These are phyloP conservation scores for Furcifer pardalis DNA, from an alignment of 2,797 vertebrate species.

Conservation along the genomic window DNA sequence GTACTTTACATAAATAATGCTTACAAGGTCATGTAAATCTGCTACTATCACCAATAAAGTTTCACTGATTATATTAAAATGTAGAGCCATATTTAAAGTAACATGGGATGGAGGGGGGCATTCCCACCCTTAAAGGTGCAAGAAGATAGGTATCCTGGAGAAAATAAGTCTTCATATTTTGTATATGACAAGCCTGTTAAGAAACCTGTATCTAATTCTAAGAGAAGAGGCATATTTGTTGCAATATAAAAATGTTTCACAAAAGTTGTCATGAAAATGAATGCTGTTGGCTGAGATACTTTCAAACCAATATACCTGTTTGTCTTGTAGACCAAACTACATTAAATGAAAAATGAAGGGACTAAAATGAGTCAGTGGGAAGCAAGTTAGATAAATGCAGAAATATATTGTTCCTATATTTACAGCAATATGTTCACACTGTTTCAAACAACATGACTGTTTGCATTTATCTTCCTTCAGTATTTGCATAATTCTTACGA, in stretches of 20 bases:
- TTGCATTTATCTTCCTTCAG: neutral
- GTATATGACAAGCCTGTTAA: neutral
- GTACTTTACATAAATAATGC: conserved; percentile 53
- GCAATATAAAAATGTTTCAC: conserved; percentile 5
- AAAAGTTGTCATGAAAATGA: neutral
- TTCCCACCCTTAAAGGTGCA: conserved; percentile 42
- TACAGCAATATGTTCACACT: conserved; percentile 1
- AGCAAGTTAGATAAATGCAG: conserved; percentile 3
- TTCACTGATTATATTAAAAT: conserved; percentile 50
- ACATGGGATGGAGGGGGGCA: conserved; percentile 48
- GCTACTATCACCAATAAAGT: conserved; percentile 22
- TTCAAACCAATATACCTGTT: neutral
- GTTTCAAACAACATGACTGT: neutral
- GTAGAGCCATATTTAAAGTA: conserved; percentile 40
- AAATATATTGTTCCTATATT: neutral
- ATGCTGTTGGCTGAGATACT: neutral
- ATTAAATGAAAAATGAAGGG: neutral
- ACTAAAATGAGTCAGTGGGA: neutral
- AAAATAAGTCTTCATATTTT: conserved; percentile 19
- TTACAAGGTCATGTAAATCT: conserved; percentile 27
- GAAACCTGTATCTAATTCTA: conserved; percentile 23
- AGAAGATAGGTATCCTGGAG: conserved; percentile 7
- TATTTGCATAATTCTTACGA: neutral
- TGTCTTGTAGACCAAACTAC: neutral
- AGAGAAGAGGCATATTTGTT: conserved; percentile 2